Percentiles rank a stretch among this genome's conserved stretches.
Evolutionary conservation across 2,797 vertebrate genomes (phyloP).

Genomic region (Allobates femoralis): DNA sequence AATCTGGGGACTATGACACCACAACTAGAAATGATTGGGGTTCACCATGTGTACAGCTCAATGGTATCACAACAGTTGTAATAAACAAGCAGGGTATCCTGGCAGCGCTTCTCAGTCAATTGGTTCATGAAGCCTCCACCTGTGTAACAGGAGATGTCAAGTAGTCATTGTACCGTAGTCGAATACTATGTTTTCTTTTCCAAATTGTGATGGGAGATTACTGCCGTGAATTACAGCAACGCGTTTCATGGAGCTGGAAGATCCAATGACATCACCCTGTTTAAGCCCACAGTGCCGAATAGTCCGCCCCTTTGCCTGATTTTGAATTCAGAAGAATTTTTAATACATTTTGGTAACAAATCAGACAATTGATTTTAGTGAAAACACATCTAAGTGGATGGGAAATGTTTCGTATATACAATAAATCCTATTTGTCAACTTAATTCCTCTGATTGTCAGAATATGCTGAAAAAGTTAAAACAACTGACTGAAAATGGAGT

Average conservation of each 20-base stretch:
- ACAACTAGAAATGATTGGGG: not conserved
- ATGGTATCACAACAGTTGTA: not conserved
- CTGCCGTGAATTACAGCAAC: not conserved
- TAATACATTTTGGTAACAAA: not conserved
- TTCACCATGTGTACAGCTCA: not conserved
- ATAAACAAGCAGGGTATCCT: not conserved
- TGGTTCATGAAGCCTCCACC: not conserved
- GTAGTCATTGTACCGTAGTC: not conserved
- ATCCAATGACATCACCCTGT: not conserved
- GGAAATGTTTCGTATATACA: not conserved
- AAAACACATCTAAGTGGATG: too few relatives aligned
- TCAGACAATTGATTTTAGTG: not conserved
- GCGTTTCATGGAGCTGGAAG: not conserved
- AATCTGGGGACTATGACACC: not conserved
- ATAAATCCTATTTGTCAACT: not conserved
- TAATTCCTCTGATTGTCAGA: not conserved
- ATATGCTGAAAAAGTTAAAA: slow-evolving; percentile 27
- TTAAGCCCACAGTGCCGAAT: not conserved
- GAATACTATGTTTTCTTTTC: not conserved
- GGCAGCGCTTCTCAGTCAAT: not conserved
- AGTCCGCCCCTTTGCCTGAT: not conserved
- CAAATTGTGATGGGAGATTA: not conserved
- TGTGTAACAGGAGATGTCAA: not conserved
- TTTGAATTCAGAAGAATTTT: not conserved
- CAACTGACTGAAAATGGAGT: not conserved